Conservation (phyloP, 2,797 vertebrate genomes). For the Poeciliopsis turneri region DNA sequence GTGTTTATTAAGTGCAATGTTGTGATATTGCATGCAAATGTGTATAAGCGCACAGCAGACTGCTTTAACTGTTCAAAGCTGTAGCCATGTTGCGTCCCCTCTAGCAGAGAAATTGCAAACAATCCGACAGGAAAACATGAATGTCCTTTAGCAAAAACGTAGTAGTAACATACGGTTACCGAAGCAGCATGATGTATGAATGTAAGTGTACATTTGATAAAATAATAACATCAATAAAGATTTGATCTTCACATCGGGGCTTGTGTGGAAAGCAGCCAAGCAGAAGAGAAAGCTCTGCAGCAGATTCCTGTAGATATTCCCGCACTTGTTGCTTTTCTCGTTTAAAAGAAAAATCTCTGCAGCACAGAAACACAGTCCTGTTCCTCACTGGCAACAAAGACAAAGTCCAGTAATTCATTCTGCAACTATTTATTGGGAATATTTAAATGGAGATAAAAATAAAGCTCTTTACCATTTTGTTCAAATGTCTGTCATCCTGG, state of each 20-base stretch:
- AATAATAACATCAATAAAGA: slow-evolving; percentile 52
- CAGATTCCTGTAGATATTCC: slow-evolving; percentile 3
- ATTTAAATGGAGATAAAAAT: too few species aligned
- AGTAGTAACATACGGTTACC: background rate
- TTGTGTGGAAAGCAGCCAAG: slow-evolving; percentile 51
- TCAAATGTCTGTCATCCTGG: too few species aligned
- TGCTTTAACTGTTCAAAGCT: slow-evolving; percentile 40
- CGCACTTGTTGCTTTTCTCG: background rate
- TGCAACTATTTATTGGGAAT: too few species aligned
- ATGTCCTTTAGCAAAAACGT: slow-evolving; percentile 33
- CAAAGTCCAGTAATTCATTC: too few species aligned
- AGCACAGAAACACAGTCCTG: background rate
- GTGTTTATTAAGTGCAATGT: slow-evolving; percentile 56
- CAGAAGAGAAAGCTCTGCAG: slow-evolving; percentile 40
- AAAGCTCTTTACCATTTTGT: too few species aligned
- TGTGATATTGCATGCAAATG: slow-evolving; percentile 65
- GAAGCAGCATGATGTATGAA: slow-evolving; percentile 50
- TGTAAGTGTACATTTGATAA: slow-evolving; percentile 53
- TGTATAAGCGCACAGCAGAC: slow-evolving; percentile 39
- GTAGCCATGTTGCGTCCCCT: slow-evolving; percentile 30
- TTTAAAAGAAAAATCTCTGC: background rate
- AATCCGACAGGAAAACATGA: slow-evolving; percentile 26
- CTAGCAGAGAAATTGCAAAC: slow-evolving; percentile 40
- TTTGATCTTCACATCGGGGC: slow-evolving; percentile 10
- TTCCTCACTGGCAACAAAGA: too few species aligned